phyloP scores from a whole-genome alignment of 2,797 vertebrate species.

The Hafferia zeledoni region DNA sequence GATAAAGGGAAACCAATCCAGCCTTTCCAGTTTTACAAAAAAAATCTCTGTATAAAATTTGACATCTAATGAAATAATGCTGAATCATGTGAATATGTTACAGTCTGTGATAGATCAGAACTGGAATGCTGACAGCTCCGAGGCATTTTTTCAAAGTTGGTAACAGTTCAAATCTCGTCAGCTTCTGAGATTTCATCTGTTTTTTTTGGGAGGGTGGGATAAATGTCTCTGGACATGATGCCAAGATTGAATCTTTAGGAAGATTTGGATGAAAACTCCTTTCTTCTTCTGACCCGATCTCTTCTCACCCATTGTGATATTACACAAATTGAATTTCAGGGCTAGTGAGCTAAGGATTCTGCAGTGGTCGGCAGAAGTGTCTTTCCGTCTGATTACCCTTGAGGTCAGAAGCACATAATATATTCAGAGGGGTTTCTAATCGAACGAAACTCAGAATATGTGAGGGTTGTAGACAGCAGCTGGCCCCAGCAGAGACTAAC shows the following conservation, averaged over 20 bases:
- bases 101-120: background rate
- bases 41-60: background rate
- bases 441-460: slow-evolving; percentile 10
- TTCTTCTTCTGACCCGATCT: slow-evolving; percentile 7
- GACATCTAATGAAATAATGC: background rate
- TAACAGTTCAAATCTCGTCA: slow-evolving; percentile 38
- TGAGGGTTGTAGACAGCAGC: slow-evolving; percentile 64
- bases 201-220: slow-evolving; percentile 37
- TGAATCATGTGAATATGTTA: background rate
- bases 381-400: slow-evolving; percentile 41
- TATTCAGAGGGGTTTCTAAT: slow-evolving; percentile 60
- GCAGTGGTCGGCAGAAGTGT: slow-evolving; percentile 36
- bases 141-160: slow-evolving; percentile 26
- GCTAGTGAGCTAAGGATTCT: slow-evolving; percentile 13
- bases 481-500: slow-evolving; percentile 61
- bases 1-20: background rate
- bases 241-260: slow-evolving; percentile 28
- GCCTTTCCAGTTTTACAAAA: background rate
- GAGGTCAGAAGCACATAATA: slow-evolving; percentile 34
- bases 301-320: slow-evolving; percentile 1
- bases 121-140: slow-evolving; percentile 24
- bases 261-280: background rate
- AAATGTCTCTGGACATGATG: slow-evolving; percentile 16
- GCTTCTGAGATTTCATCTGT: slow-evolving; percentile 38
- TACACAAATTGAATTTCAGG: slow-evolving; percentile 40